These are phyloP conservation scores for Aselliscus stoliczkanus DNA, from an alignment of 2,797 vertebrate genomes.

Conservation along the genomic window DNA sequence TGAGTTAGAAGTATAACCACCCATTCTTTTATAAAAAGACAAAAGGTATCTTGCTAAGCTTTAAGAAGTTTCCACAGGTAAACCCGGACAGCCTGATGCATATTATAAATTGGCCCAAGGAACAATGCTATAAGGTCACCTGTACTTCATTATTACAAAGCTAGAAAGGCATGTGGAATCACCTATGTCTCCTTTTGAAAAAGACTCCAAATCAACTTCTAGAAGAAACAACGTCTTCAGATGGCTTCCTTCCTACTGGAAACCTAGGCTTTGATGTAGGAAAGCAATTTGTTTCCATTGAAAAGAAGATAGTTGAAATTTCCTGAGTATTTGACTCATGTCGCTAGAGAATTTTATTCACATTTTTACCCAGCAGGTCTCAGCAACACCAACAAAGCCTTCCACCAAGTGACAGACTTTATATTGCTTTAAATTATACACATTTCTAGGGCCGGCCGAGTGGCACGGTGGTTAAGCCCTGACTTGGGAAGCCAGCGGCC, in stretches of 20 bases:
- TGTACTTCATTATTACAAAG: not conserved
- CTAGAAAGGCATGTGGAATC: not conserved
- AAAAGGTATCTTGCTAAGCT: not conserved
- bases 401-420: not conserved
- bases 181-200: not conserved
- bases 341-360: not conserved
- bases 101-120: not conserved
- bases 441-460: too few relatives aligned
- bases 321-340: not conserved
- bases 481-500: too few relatives aligned
- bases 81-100: not conserved
- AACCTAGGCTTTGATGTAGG: not conserved
- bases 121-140: not conserved
- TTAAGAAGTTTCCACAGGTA: not conserved
- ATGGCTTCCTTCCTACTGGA: not conserved
- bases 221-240: not conserved
- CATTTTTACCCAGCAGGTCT: not conserved
- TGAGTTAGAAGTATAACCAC: not conserved
- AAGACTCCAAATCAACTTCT: not conserved
- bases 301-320: not conserved
- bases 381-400: not conserved
- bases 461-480: too few relatives aligned
- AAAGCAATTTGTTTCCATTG: not conserved
- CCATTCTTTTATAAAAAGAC: not conserved
- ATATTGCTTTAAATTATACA: not conserved